Conservation (phyloP, 2,888 invertebrate genomes). For the Drosophila monieri region DNA sequence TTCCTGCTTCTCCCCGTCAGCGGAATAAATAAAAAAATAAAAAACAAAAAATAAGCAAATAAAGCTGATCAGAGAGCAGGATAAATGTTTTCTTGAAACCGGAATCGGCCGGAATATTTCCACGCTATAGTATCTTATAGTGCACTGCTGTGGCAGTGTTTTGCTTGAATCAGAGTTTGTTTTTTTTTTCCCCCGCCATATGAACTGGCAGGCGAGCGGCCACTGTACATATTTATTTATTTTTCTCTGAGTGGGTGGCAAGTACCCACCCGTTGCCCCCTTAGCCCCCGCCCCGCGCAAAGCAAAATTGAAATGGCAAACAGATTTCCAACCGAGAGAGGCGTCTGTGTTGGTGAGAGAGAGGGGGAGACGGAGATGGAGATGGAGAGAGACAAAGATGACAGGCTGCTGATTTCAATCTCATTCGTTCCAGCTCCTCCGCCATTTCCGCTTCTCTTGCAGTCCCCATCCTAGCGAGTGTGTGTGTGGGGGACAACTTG, state of each 20-base stretch:
- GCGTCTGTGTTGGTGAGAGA: constrained; percentile 5
- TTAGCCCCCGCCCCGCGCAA: not conserved
- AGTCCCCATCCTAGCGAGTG: too few species aligned
- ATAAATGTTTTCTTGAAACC: not conserved
- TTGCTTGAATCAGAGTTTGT: not conserved
- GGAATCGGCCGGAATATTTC: not conserved
- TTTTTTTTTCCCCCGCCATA: not conserved
- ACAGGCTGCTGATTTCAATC: constrained; percentile 31
- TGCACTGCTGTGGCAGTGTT: not conserved
- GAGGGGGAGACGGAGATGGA: constrained; percentile 10
- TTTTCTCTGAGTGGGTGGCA: constrained; percentile 11
- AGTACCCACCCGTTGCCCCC: constrained; percentile 8
- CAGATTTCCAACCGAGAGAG: constrained; percentile 55
- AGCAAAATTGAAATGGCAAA: constrained; percentile 50
- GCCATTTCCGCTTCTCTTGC: constrained; percentile 7
- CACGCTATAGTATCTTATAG: too few species aligned
- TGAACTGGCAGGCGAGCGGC: not conserved
- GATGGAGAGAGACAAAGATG: constrained; percentile 9
- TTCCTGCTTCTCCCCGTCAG: not conserved
- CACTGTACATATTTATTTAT: constrained; percentile 1
- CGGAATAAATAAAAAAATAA: not conserved
- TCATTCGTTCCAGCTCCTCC: constrained; percentile 30
- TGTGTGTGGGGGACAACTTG: constrained; percentile 19
- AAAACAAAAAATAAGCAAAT: not conserved
- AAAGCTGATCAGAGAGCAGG: not conserved